phyloP scores from a whole-genome alignment of 1,140 invertebrate genomes.

The Oncopodura yosiiana region DNA sequence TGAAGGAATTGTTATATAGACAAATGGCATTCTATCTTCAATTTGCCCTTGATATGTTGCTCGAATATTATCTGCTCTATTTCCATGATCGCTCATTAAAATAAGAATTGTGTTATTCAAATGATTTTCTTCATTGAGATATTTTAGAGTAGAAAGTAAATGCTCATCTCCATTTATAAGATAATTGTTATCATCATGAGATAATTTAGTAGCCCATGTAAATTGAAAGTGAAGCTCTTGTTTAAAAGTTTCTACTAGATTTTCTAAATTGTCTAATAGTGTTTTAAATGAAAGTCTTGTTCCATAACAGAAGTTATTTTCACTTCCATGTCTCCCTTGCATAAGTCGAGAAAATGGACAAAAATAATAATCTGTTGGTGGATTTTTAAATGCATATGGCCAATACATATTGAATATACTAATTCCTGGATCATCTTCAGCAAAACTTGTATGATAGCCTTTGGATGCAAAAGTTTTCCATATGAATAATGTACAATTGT shows the following conservation, averaged over 20 bases:
- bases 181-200: slow-evolving; percentile 64
- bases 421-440: slow-evolving; percentile 63
- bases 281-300: slow-evolving; percentile 46
- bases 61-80: slow-evolving; percentile 70
- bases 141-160: slow-evolving; percentile 34
- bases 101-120: slow-evolving; percentile 22
- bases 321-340: slow-evolving; percentile 39
- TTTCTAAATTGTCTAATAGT: slow-evolving; percentile 16
- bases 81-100: slow-evolving; percentile 63
- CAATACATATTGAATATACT: slow-evolving; percentile 73
- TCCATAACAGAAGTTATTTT: slow-evolving; percentile 53
- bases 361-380: slow-evolving; percentile 72
- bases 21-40: slow-evolving; percentile 79
- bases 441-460: slow-evolving; percentile 65
- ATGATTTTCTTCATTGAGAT: slow-evolving; percentile 2
- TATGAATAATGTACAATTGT: slow-evolving; percentile 62
- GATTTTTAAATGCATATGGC: slow-evolving; percentile 62
- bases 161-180: slow-evolving; percentile 54
- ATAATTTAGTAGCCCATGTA: slow-evolving; percentile 66
- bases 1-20: slow-evolving; percentile 66
- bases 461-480: slow-evolving; percentile 63
- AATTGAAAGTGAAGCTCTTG: slow-evolving; percentile 52
- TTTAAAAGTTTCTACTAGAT: background rate
- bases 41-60: slow-evolving; percentile 71
- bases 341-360: slow-evolving; percentile 50